Evolutionary conservation across 2,113 vertebrate genomes (phyloP), one percentile per base, ranked within the genome.

Genomic region (Calidris pugnax): DNA sequence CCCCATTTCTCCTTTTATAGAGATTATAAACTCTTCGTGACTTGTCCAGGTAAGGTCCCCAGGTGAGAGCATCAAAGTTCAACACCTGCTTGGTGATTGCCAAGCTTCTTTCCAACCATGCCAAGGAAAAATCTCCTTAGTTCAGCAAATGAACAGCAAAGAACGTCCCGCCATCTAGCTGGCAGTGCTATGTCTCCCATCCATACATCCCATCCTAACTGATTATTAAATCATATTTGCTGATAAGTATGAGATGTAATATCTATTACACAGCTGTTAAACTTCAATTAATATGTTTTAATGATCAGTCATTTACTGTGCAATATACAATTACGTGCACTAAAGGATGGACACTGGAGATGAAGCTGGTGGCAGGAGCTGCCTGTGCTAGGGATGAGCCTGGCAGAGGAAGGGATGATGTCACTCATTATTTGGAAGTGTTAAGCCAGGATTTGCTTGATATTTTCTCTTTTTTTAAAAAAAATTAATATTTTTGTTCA

Each of bases 251-350:
- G 88, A 93, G 96, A 94, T 94, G 94, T 96, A 94, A 81, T 96
- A 92, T 96, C 95, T 96, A 95, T 96, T 96, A 96, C 92, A 94
- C 92, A 96, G n/a, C 92, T 97, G 97, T 94, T 96, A 96, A 96
- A 93, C 95, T 63, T 91, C 95, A 96, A 95, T 96, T 97, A 97
- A 94, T 97, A 95, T 67, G 92, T 96, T 96, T 96, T 96, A 96
- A 97, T 93, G 95, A 96, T 95, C 90, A 93, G 86, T 89, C 86
- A 5, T 96, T 97, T 93, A 89, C 93, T 85, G 86, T 89, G 96
- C 93, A 87, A 66, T 96, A 96, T 85, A 96, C 95, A 97, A 94
- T 97, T 95, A 97, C 4, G 0, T 1, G 15, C 9, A 13, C 57
- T 28, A 14, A 85, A 28, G 64, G 74, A 19, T 3, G 81, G 95